phyloP scores from a whole-genome alignment of 1,140 invertebrate species.

The Telenomus remus region DNA sequence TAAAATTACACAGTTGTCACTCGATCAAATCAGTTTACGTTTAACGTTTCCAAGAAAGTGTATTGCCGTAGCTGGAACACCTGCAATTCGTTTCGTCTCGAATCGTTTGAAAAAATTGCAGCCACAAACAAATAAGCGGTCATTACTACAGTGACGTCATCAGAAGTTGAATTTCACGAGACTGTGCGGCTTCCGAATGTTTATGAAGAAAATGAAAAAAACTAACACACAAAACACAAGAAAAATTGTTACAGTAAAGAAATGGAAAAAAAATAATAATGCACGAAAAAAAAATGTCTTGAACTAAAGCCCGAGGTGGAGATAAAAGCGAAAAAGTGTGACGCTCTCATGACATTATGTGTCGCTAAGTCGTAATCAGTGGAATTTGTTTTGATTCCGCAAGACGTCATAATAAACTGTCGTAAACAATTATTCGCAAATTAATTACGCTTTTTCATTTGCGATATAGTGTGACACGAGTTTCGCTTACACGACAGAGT shows the following conservation, averaged over 20 bases:
- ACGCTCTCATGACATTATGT: constrained; percentile 15
- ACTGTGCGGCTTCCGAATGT: constrained; percentile 15
- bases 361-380: constrained; percentile 13
- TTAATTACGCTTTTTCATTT: constrained; percentile 50
- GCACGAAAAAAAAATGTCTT: neutral
- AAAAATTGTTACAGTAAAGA: neutral
- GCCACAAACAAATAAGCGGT: constrained; percentile 19
- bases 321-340: constrained; percentile 12
- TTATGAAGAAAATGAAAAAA: neutral
- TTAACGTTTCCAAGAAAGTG: constrained; percentile 30
- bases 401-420: constrained; percentile 44
- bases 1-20: constrained; percentile 14
- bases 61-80: constrained; percentile 23
- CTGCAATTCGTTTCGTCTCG: constrained; percentile 48
- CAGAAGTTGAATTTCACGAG: constrained; percentile 30
- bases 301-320: too few relatives aligned
- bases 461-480: constrained; percentile 28
- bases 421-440: constrained; percentile 54
- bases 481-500: constrained; percentile 47
- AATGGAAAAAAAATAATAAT: neutral
- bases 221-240: neutral
- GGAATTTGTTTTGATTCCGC: constrained; percentile 44
- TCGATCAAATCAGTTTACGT: constrained; percentile 34
- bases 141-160: constrained; percentile 28
- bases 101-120: constrained; percentile 25